Percentiles rank a stretch among this genome's conserved stretches.
phyloP scores from a whole-genome alignment of 2,888 invertebrate species.

The Bombylius discolor region DNA sequence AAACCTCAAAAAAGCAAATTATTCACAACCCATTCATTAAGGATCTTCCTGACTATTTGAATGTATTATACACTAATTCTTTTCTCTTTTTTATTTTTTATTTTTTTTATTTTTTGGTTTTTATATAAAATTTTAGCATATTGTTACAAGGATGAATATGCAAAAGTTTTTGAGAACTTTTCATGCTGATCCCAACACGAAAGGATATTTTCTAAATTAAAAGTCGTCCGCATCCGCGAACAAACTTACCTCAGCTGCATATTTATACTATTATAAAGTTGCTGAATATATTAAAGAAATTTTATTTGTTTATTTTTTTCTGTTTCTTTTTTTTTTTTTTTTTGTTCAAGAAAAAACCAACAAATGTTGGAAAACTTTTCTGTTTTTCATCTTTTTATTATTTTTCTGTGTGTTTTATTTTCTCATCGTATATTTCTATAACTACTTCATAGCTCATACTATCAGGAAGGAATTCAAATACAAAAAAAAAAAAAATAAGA shows the following conservation, averaged over 20 bases:
- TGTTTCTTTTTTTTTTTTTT: too few relatives aligned
- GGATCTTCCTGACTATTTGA: constrained; percentile 1
- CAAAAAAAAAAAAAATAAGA: too few relatives aligned
- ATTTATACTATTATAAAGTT: constrained; percentile 1
- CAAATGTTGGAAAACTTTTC: too few relatives aligned
- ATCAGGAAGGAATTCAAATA: too few relatives aligned
- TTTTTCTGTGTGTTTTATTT: too few relatives aligned
- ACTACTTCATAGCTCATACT: too few relatives aligned
- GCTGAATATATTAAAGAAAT: constrained; percentile 5
- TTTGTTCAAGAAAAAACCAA: too few relatives aligned
- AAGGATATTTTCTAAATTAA: constrained; percentile 9
- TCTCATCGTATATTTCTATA: too few relatives aligned
- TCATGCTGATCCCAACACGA: constrained; percentile 8
- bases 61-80: background rate
- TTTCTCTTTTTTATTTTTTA: background rate
- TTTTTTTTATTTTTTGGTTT: too few relatives aligned
- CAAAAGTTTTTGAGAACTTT: constrained; percentile 6
- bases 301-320: too few relatives aligned
- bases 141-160: constrained; percentile 6
- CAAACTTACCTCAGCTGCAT: constrained; percentile 7
- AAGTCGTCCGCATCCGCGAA: constrained; percentile 7
- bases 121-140: background rate
- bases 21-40: constrained; percentile 6
- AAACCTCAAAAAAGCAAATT: constrained; percentile 6
- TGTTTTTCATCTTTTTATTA: too few relatives aligned